Conservation (phyloP, 2,888 invertebrate species). For the Toxonevra muliebris region DNA sequence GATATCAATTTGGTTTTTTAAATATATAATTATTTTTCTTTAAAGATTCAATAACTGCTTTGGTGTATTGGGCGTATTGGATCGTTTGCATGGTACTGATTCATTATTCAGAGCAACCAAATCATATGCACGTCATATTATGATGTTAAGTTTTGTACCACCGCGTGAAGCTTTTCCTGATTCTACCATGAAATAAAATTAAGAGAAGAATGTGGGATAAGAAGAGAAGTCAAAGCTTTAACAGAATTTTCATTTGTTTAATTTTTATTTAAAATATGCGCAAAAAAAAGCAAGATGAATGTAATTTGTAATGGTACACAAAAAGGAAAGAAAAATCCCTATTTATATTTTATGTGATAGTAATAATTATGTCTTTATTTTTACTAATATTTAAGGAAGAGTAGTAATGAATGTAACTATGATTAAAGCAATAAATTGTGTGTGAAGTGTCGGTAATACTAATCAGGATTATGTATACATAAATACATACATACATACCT, state of each 20-base stretch:
- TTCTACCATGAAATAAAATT: slow-evolving; percentile 52
- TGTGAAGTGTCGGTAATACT: too few relatives aligned
- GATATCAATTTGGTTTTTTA: background rate
- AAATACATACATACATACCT: too few relatives aligned
- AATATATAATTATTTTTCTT: slow-evolving; percentile 16
- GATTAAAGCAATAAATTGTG: too few relatives aligned
- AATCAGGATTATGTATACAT: too few relatives aligned
- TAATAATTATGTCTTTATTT: too few relatives aligned
- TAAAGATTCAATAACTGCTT: slow-evolving; percentile 84
- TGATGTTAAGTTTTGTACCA: slow-evolving; percentile 75
- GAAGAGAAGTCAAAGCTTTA: background rate
- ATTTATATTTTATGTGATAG: too few relatives aligned
- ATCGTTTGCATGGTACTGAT: slow-evolving; percentile 85
- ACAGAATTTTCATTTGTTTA: background rate
- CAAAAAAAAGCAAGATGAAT: too few relatives aligned
- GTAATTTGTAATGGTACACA: too few relatives aligned
- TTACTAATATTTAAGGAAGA: too few relatives aligned
- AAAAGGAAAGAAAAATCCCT: too few relatives aligned
- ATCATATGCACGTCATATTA: slow-evolving; percentile 76
- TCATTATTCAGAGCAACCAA: slow-evolving; percentile 76
- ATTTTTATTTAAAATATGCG: background rate
- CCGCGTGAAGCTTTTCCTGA: slow-evolving; percentile 76
- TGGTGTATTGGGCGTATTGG: slow-evolving; percentile 83
- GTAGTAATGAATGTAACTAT: too few relatives aligned
- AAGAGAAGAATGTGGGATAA: slow-evolving; percentile 2